Conservation (phyloP, 2,113 vertebrate genomes). For the Nettapus auritus region DNA sequence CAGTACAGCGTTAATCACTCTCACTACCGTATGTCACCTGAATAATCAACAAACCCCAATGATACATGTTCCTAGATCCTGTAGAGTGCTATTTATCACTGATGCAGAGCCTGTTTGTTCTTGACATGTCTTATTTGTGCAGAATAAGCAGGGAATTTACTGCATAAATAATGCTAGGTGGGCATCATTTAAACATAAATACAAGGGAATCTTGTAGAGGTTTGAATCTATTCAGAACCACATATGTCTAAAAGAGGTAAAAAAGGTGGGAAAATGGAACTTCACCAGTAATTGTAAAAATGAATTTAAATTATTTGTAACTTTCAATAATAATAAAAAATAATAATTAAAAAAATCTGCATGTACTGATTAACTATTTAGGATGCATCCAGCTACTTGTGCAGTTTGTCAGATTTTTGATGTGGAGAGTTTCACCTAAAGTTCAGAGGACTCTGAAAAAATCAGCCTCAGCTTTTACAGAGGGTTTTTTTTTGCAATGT, state of each 20-base stretch:
- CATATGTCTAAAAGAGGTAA: not conserved
- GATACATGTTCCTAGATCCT: slow-evolving; percentile 51
- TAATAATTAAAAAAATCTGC: not conserved
- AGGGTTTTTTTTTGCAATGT: not conserved
- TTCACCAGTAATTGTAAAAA: not conserved
- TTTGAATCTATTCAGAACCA: not conserved
- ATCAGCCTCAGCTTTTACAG: not conserved
- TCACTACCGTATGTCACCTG: slow-evolving; percentile 64
- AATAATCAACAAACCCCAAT: slow-evolving; percentile 67
- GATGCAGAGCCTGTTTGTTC: not conserved
- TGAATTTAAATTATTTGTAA: not conserved
- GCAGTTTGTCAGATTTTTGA: not conserved
- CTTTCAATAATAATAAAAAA: not conserved
- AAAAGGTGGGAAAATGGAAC: not conserved
- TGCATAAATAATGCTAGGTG: slow-evolving; percentile 37
- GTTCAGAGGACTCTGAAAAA: not conserved
- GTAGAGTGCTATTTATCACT: slow-evolving; percentile 52
- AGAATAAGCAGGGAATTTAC: slow-evolving; percentile 52
- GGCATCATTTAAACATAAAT: not conserved
- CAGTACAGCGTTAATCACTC: slow-evolving; percentile 62
- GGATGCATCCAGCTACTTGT: not conserved
- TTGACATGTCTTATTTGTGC: slow-evolving; percentile 54
- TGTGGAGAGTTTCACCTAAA: not conserved
- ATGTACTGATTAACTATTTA: not conserved
- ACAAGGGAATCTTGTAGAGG: not conserved